Conservation (phyloP, 2,797 vertebrate genomes). For the Neomorphus geoffroyi region DNA sequence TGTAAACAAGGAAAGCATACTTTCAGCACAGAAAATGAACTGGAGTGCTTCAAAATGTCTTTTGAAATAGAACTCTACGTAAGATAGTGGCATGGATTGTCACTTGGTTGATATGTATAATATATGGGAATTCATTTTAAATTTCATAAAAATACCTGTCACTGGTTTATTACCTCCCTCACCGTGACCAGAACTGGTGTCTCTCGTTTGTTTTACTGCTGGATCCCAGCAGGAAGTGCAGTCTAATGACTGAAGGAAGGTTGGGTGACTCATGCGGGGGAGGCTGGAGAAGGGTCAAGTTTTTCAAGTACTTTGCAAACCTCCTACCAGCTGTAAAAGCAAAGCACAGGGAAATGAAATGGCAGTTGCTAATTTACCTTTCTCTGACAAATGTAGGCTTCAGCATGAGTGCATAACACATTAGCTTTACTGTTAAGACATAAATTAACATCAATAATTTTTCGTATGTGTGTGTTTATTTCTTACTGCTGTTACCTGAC, state of each 20-base stretch:
- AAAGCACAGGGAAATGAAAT: constrained; percentile 32
- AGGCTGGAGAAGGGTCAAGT: constrained; percentile 71
- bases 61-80: background rate
- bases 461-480: background rate
- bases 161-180: constrained; percentile 38
- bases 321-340: constrained; percentile 68
- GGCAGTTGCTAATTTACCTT: constrained; percentile 52
- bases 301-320: constrained; percentile 65
- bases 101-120: background rate
- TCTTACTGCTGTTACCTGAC: background rate
- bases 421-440: background rate
- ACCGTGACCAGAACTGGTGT: constrained; percentile 35
- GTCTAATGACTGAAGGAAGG: constrained; percentile 65
- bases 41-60: background rate
- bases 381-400: constrained; percentile 37
- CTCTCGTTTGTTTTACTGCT: constrained; percentile 63
- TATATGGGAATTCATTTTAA: constrained; percentile 9
- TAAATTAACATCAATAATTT: constrained; percentile 1
- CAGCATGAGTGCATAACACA: background rate
- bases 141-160: constrained; percentile 47
- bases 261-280: constrained; percentile 69
- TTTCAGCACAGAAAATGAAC: background rate
- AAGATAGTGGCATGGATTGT: background rate
- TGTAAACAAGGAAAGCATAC: background rate
- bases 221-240: constrained; percentile 66